Evolutionary conservation across 2,113 vertebrate species (phyloP).

Genomic region (Sebastes fasciatus): DNA sequence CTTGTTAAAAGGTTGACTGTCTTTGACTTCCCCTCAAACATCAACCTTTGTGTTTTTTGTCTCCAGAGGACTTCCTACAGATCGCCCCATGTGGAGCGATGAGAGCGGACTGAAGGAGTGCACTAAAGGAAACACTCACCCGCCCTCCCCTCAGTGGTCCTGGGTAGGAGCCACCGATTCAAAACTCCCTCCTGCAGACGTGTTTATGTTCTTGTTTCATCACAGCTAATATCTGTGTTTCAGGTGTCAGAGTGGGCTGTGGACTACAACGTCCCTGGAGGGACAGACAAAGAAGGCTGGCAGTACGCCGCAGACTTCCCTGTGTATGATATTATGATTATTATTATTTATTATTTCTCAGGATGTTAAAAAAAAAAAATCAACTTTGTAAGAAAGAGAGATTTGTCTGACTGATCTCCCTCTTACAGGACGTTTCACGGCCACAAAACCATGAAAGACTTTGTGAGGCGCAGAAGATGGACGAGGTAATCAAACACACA

Average conservation of each 20-base stretch:
- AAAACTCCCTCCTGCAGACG: not conserved
- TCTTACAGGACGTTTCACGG: slow-evolving; percentile 92
- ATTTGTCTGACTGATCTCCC: not conserved
- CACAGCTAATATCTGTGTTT: slow-evolving; percentile 2
- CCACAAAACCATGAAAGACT: slow-evolving; percentile 98
- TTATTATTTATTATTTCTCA: not conserved
- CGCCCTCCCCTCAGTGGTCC: slow-evolving; percentile 93
- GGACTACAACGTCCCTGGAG: slow-evolving; percentile 88
- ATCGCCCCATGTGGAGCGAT: slow-evolving; percentile 98
- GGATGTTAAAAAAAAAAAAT: not conserved
- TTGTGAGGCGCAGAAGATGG: slow-evolving; percentile 95
- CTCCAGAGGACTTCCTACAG: slow-evolving; percentile 93
- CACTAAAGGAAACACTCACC: slow-evolving; percentile 90
- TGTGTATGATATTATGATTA: slow-evolving; percentile 83
- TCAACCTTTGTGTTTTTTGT: no score
- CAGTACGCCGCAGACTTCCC: slow-evolving; percentile 98
- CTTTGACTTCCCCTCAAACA: not conserved
- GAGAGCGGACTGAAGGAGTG: slow-evolving; percentile 91
- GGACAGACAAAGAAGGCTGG: slow-evolving; percentile 96
- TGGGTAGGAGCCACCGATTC: slow-evolving; percentile 86
- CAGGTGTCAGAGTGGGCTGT: slow-evolving; percentile 95
- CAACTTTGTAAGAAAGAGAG: not conserved
- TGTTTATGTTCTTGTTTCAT: not conserved
- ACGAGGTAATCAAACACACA: slow-evolving; percentile 84
- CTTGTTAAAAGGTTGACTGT: not conserved